phyloP scores from a whole-genome alignment of 2,888 invertebrate species.

The Agelastica alni region DNA sequence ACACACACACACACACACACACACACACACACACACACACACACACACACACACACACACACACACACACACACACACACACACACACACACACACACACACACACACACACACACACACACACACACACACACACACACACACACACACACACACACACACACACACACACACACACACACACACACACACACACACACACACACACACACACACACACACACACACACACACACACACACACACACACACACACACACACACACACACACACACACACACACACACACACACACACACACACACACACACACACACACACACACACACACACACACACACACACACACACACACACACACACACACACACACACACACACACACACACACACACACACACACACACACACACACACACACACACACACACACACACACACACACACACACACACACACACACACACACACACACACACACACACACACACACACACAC shows the following conservation, averaged over 20 bases:
- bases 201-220: not conserved
- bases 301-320: not conserved
- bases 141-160: not conserved
- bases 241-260: not conserved
- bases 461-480: not conserved
- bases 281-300: not conserved
- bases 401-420: not conserved
- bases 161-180: not conserved
- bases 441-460: not conserved
- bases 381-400: not conserved
- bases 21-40: not conserved
- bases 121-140: not conserved
- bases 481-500: not conserved
- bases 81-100: not conserved
- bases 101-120: not conserved
- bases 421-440: not conserved
- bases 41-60: not conserved
- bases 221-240: not conserved
- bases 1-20: not conserved
- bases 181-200: not conserved
- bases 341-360: not conserved
- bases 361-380: not conserved
- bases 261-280: not conserved
- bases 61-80: not conserved
- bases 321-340: not conserved